A percentile compares a stretch with the other conserved stretches of the same genome.
These are phyloP conservation scores for Lepus timidus DNA, from an alignment of 2,113 vertebrate species.

Conservation along the genomic window DNA sequence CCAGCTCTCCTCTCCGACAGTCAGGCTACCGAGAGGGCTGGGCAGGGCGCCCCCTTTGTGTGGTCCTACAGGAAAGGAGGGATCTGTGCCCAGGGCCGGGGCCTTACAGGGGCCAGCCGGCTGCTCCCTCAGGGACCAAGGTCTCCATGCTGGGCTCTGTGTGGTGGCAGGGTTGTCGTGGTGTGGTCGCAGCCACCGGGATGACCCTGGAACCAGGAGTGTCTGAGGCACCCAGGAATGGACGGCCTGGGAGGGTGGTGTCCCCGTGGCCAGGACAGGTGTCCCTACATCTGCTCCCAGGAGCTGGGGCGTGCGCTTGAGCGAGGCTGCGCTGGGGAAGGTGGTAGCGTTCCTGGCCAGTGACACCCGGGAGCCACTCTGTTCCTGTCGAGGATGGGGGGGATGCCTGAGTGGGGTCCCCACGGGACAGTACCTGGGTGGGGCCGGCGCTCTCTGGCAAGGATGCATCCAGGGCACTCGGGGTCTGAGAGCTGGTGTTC, in stretches of 20 bases:
- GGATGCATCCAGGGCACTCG: too few relatives aligned
- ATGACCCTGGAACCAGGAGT: neutral
- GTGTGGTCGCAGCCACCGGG: neutral
- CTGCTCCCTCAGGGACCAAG: neutral
- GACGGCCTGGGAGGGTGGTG: neutral
- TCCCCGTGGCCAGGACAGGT: too few relatives aligned
- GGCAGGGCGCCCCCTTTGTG: too few relatives aligned
- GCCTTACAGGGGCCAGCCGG: neutral
- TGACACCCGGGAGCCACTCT: neutral
- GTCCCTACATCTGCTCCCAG: neutral
- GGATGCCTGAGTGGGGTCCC: neutral
- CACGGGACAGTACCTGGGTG: rapidly evolving
- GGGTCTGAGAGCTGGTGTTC: too few relatives aligned
- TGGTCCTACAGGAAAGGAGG: neutral
- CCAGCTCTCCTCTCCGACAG: neutral
- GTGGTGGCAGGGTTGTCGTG: neutral
- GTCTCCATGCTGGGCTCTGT: neutral
- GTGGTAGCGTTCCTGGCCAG: neutral
- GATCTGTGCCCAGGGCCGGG: neutral
- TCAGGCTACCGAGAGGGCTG: neutral
- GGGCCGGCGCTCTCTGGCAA: neutral
- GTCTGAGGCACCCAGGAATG: neutral
- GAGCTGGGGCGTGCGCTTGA: neutral
- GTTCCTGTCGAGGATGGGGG: too few relatives aligned
- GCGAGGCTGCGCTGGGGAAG: neutral